phyloP scores from a whole-genome alignment of 2,797 vertebrate genomes.

The Silurus lanzhouensis region DNA sequence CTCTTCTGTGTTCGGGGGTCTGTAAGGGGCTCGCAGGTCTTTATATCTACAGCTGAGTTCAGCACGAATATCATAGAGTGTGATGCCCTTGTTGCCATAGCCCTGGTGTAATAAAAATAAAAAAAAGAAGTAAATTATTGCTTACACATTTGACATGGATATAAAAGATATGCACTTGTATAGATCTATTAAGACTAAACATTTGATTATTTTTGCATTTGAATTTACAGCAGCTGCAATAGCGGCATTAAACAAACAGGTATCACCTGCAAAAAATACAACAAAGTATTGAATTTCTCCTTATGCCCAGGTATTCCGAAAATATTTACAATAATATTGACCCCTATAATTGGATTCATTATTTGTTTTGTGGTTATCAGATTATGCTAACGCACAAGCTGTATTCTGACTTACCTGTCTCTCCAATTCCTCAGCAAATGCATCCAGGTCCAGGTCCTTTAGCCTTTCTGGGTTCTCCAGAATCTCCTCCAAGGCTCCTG shows the following conservation, averaged over 20 bases:
- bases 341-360: not conserved
- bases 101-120: constrained; percentile 73
- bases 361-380: not conserved
- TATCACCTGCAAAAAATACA: not conserved
- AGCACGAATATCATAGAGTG: constrained; percentile 95
- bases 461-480: constrained; percentile 96
- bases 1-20: constrained; percentile 94
- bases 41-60: constrained; percentile 98
- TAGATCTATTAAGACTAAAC: not conserved
- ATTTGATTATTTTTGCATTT: not conserved
- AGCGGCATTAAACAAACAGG: not conserved
- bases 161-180: not conserved
- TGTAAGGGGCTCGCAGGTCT: constrained; percentile 90
- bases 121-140: not conserved
- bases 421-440: constrained; percentile 97
- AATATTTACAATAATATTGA: not conserved
- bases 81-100: constrained; percentile 98
- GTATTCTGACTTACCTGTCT: constrained; percentile 82
- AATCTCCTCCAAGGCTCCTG: constrained; percentile 96
- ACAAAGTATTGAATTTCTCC: not conserved
- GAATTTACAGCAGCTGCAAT: not conserved
- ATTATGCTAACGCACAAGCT: not conserved
- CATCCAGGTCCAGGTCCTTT: constrained; percentile 96
- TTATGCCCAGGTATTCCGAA: not conserved
- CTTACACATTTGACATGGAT: not conserved